These are phyloP conservation scores for Pipa parva DNA, from an alignment of 2,113 vertebrate genomes.

Conservation along the genomic window DNA sequence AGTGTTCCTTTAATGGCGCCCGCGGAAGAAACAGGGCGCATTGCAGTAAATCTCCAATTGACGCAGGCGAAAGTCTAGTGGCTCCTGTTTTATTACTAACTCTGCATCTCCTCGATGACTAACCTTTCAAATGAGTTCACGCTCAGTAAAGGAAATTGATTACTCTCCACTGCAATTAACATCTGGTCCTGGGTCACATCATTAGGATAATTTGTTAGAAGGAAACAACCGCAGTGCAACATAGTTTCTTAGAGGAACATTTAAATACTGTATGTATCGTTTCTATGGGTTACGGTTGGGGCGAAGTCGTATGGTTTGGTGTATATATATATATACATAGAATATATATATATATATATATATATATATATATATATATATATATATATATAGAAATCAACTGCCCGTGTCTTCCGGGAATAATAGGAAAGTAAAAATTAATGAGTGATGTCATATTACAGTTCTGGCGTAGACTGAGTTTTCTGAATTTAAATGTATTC, in stretches of 20 bases:
- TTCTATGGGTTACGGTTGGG: conserved; percentile 32
- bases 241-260: conserved; percentile 59
- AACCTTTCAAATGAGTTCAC: conserved; percentile 67
- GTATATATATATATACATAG: too few species aligned
- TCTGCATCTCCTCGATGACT: conserved; percentile 57
- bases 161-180: conserved; percentile 79
- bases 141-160: conserved; percentile 77
- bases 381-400: conserved; percentile 43
- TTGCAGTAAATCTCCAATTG: conserved; percentile 51
- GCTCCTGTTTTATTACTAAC: conserved; percentile 65
- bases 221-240: conserved; percentile 63
- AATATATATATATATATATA: too few species aligned
- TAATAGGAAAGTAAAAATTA: neutral
- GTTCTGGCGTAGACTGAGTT: too few species aligned
- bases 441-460: too few species aligned
- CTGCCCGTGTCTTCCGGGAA: conserved; percentile 34
- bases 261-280: conserved; percentile 39
- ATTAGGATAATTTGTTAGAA: conserved; percentile 75
- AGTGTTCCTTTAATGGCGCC: neutral
- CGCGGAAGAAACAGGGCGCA: conserved; percentile 43
- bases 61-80: conserved; percentile 52
- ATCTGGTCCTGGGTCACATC: conserved; percentile 73
- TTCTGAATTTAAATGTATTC: too few species aligned
- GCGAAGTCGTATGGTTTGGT: neutral
- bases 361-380: too few species aligned